Evolutionary conservation across 2,113 vertebrate genomes (phyloP).

Genomic region (Seriola aureovittata): DNA sequence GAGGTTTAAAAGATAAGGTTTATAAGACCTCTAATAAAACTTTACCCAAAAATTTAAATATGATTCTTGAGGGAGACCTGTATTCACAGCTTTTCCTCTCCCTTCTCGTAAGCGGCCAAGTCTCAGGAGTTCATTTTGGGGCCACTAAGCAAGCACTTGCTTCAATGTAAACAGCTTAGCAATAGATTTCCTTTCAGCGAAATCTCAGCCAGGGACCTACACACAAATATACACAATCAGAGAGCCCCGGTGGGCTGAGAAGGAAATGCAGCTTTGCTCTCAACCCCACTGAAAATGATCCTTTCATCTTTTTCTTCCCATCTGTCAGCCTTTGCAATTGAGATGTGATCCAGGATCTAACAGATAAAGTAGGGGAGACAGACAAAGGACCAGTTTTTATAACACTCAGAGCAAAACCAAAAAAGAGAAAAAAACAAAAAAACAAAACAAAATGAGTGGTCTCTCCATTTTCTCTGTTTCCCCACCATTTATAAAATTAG

Average conservation of each 20-base stretch:
- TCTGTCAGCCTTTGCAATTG: slow-evolving; percentile 11
- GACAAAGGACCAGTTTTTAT: background rate
- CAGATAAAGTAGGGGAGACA: background rate
- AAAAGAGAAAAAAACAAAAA: background rate
- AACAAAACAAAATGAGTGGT: background rate
- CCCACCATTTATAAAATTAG: slow-evolving; percentile 5
- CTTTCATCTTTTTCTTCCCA: slow-evolving; percentile 5
- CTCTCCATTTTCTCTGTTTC: background rate
- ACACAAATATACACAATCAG: slow-evolving; percentile 40
- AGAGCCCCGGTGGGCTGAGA: slow-evolving; percentile 16
- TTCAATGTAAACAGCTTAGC: slow-evolving; percentile 55
- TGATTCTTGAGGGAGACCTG: background rate
- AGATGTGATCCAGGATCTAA: slow-evolving; percentile 28
- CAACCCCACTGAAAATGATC: slow-evolving; percentile 11
- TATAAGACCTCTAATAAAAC: background rate
- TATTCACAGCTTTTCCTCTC: slow-evolving; percentile 12
- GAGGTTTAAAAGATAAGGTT: background rate
- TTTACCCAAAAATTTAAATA: background rate
- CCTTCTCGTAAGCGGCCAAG: slow-evolving; percentile 8
- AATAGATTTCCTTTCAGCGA: slow-evolving; percentile 40
- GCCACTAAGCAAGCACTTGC: slow-evolving; percentile 25
- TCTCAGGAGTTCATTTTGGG: slow-evolving; percentile 42
- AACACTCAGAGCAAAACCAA: background rate
- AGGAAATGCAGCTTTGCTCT: slow-evolving; percentile 20
- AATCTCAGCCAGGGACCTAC: slow-evolving; percentile 43